Base-by-base conservation (phyloP, 2,888 invertebrate species). In the Scaptomyza tumidula region DNA sequence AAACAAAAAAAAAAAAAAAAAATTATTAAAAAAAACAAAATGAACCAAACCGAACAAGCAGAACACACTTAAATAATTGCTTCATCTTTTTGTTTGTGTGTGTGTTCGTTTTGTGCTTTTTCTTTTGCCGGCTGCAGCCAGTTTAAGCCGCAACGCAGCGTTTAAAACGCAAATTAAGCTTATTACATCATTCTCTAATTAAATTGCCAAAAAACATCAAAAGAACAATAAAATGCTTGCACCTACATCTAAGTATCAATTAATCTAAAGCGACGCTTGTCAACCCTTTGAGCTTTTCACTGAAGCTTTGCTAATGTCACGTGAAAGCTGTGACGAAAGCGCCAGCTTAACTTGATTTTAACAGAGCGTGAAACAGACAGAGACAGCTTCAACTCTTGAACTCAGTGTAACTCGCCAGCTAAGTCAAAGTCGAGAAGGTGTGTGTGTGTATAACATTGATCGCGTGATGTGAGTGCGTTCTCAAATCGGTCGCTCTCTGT, bases 21-120 rank as follows among this genome's bases (percentile, higher is more conserved):
- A 19, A 19, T 2, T 19, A 19, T 1, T 19, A 19, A 19, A n/a
- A 16, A 44, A n/a, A 62, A 43, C 53, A 31, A 37, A 37, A 49
- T 19, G 19, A 19, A 19, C 19, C 33, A 19, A 71, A 54, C 62
- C 19, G 37, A 44, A 50, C 53, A 50, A 24, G n/a, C 46, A 33
- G 24, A 62, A 58, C 63, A 80, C 65, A 75, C 60, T 66, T 61
- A 70, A 72, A 78, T 81, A 81, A 81, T 81, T 85, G 85, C 60
- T 71, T 69, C 59, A 80, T 69, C 53, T 55, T 39, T 37, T 29
- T 41, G 53, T 50, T 29, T 54, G 6, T 54, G 13, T 19, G 19
- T 19, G 19, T 62, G 50, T 70, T 64, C 31, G 53, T n/a, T 31
- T 49, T 48, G 16, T 31, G 31, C 65, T 53, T 43, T 61, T 6